Evolutionary conservation across 2,113 vertebrate species (phyloP).

Genomic region (Chitala chitala): DNA sequence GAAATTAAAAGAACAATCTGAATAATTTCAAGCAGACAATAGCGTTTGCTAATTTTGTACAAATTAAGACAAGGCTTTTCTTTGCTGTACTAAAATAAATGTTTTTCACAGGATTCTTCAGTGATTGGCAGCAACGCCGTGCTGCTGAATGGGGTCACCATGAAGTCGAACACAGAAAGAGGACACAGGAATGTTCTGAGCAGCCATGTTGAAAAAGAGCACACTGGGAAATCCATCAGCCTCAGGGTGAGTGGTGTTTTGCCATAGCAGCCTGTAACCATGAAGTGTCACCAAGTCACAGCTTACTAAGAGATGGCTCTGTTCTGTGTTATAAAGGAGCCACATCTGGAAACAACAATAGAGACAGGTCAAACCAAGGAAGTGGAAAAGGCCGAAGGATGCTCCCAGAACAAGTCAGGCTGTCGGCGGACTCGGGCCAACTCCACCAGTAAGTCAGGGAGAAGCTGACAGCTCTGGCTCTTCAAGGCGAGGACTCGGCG

Average conservation of each 20-base stretch:
- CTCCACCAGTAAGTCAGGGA: conserved; percentile 73
- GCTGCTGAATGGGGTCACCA: conserved; percentile 28
- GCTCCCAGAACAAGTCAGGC: conserved; percentile 48
- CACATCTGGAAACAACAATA: conserved; percentile 45
- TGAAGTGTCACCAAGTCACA: too few relatives aligned
- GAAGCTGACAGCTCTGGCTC: neutral
- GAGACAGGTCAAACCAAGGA: conserved; percentile 58
- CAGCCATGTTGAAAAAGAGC: conserved; percentile 32
- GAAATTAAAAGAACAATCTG: conserved; percentile 14
- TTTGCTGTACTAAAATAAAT: neutral
- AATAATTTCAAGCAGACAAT: neutral
- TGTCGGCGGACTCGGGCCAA: conserved; percentile 70
- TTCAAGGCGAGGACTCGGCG: neutral
- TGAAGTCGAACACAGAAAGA: conserved; percentile 43
- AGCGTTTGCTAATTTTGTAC: neutral
- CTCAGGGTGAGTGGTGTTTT: too few relatives aligned
- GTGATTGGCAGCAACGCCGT: conserved; percentile 26
- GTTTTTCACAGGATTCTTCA: conserved; percentile 31
- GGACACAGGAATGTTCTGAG: conserved; percentile 25
- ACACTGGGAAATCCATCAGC: too few relatives aligned
- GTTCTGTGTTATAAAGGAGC: conserved; percentile 56
- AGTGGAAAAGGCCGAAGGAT: conserved; percentile 45
- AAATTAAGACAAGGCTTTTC: too few relatives aligned
- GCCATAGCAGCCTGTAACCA: too few relatives aligned
- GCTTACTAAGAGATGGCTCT: too few relatives aligned